Evolutionary conservation across 2,888 invertebrate species (phyloP), one percentile per base, ranked within the genome.

Genomic region (Mycogona germanica): DNA sequence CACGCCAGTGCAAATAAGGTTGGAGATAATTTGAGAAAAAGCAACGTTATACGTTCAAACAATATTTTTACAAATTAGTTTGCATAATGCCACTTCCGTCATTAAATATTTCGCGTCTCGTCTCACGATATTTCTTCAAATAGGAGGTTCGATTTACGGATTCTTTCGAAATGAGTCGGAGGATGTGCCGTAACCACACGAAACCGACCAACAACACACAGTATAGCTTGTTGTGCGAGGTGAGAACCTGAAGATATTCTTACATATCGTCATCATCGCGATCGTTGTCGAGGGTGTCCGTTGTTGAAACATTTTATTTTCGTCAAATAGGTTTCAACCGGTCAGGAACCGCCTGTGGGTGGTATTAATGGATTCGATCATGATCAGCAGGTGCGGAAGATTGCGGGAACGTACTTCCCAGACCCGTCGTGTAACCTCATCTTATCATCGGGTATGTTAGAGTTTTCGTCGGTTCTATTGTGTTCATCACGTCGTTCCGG

Each of bases 131-230:
- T 35, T 48, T 60, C 12, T 62, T 61, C 60, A 64, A 66, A 9
- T 66, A 73, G 70, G 74, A 75, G 17, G 66, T 75, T 52, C 75
- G 75, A 61, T 66, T 71, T 45, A 68, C 75, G 1, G 75, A 75
- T 62, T 64, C 67, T 49, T 75, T 75, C 62, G 64, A 62, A 35
- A 75, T 75, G 62, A 72, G 73, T 60, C 57, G 61, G 21, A 61
- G 60, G 45, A 72, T 72, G 62, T 69, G 70, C 50, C 61, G 66
- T 55, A 65, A 66, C 50, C 63, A 64, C 48, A 62, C 62, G 28
- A 59, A 62, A 12, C 62, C 63, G 9, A 55, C 58, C 60, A 46
- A 64, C 19, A 56, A 62, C n/a, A 60, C 61, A 25, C 70, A 68
- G 50, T 71, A 68, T 62, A 71, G 72, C 64, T 61, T 75, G 23